Evolutionary conservation across 2,797 vertebrate species (phyloP).

Genomic region (Aythya fuligula): DNA sequence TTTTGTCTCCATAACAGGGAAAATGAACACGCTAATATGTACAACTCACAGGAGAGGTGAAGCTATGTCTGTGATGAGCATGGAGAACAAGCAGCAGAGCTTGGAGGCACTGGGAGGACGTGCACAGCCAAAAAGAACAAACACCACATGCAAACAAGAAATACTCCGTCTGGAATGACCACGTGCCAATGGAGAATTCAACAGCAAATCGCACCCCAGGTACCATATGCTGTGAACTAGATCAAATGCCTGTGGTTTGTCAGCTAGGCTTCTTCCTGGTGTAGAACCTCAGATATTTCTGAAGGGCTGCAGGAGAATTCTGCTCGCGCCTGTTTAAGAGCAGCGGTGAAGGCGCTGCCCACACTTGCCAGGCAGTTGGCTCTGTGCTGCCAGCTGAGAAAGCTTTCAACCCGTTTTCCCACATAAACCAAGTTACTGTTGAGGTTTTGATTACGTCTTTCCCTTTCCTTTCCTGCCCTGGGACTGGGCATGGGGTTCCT

Average conservation of each 20-base stretch:
- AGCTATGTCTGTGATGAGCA: not conserved
- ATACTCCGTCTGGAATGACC: not conserved
- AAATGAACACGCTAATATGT: constrained; percentile 19
- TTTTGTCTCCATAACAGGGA: constrained; percentile 66
- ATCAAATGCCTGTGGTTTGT: not conserved
- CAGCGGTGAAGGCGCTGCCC: not conserved
- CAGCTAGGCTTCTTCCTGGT: not conserved
- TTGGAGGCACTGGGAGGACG: not conserved
- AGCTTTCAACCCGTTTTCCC: not conserved
- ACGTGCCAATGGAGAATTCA: not conserved
- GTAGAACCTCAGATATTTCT: not conserved
- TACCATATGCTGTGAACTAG: not conserved
- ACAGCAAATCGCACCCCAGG: not conserved
- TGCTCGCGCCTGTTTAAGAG: not conserved
- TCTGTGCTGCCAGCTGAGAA: not conserved
- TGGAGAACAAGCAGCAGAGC: not conserved
- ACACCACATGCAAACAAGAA: no score
- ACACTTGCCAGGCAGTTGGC: no score
- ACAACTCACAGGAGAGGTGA: constrained; percentile 38
- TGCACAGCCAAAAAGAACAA: not conserved
- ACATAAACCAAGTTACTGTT: not conserved
- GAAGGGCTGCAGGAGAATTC: not conserved
- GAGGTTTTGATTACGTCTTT: accelerated
- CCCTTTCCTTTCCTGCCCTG: not conserved
- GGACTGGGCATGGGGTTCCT: not conserved